Conservation (phyloP, 1,140 invertebrate species). For the Drosophila sp. region DNA sequence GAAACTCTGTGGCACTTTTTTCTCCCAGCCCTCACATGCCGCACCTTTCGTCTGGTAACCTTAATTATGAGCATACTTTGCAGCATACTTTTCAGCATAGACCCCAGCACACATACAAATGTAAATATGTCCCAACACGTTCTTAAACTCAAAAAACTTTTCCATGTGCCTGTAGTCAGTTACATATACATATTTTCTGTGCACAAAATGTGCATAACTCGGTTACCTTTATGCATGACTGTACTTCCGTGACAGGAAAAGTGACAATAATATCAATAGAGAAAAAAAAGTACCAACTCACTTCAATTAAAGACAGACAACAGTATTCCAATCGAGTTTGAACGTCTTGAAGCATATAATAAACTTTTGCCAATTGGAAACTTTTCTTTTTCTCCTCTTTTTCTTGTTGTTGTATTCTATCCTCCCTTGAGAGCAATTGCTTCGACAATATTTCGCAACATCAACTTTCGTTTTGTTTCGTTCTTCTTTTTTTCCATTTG, state of each 20-base stretch:
- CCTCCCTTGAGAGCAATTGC: conserved; percentile 47
- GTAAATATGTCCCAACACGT: background rate
- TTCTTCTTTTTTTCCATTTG: conserved; percentile 12
- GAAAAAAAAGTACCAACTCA: conserved; percentile 18
- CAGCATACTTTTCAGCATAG: conserved; percentile 27
- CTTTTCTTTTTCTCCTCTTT: conserved; percentile 22
- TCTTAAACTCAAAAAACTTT: background rate
- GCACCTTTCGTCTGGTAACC: conserved; percentile 29
- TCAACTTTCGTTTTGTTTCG: conserved; percentile 47
- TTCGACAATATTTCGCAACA: conserved; percentile 61
- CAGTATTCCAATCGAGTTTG: conserved; percentile 51
- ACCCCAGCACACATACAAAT: background rate
- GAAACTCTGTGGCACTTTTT: conserved; percentile 43
- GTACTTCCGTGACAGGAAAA: conserved; percentile 13
- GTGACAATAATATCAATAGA: conserved; percentile 16
- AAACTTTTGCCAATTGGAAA: conserved; percentile 62
- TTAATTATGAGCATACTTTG: conserved; percentile 73
- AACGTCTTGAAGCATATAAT: conserved; percentile 59
- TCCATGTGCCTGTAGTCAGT: background rate
- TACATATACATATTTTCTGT: background rate
- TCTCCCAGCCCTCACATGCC: conserved; percentile 17
- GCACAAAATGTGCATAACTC: conserved; percentile 11
- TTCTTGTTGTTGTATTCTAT: background rate
- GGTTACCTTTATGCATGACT: conserved; percentile 16
- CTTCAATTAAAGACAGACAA: conserved; percentile 46